A percentile compares a stretch with the other conserved stretches of the same genome.
Conservation (phyloP, 1,140 invertebrate species). For the Drosophila kurseongensis region DNA sequence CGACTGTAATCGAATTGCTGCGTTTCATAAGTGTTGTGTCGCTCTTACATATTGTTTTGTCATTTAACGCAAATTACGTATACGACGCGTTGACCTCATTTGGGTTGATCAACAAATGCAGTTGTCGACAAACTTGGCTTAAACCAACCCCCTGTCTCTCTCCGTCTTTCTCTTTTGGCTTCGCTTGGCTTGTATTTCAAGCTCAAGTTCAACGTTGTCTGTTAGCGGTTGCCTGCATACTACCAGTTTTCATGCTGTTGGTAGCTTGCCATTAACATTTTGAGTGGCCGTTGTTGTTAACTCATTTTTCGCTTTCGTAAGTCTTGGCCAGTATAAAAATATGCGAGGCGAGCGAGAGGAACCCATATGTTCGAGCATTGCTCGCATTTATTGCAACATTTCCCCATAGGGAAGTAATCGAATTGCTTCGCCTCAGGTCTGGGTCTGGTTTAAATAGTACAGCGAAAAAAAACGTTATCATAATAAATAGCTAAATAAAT, state of each 20-base stretch:
- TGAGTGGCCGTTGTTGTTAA: slow-evolving; percentile 52
- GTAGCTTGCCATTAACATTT: slow-evolving; percentile 70
- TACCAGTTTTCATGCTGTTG: slow-evolving; percentile 62
- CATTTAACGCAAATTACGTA: slow-evolving; percentile 74
- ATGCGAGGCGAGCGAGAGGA: slow-evolving; percentile 10
- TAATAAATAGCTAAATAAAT: no score
- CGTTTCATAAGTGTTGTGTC: slow-evolving; percentile 62
- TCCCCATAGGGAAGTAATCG: slow-evolving; percentile 69
- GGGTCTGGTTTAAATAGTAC: slow-evolving; percentile 21
- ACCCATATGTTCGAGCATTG: slow-evolving; percentile 56
- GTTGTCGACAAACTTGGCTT: slow-evolving; percentile 34
- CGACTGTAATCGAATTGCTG: slow-evolving; percentile 31
- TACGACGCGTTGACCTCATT: slow-evolving; percentile 78
- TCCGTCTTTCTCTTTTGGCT: slow-evolving; percentile 17
- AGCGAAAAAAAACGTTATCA: not conserved
- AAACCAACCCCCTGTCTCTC: slow-evolving; percentile 14
- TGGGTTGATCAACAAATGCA: slow-evolving; percentile 44
- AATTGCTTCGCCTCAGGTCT: slow-evolving; percentile 21
- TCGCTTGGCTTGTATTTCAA: slow-evolving; percentile 66
- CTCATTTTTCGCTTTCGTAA: slow-evolving; percentile 57
- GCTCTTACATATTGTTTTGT: slow-evolving; percentile 42
- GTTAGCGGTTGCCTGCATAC: slow-evolving; percentile 53
- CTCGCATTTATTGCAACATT: slow-evolving; percentile 74
- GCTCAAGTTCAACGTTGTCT: slow-evolving; percentile 76
- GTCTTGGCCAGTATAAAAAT: slow-evolving; percentile 12